Evolutionary conservation across 2,797 vertebrate genomes (phyloP).

Genomic region (Uromys caudimaculatus): DNA sequence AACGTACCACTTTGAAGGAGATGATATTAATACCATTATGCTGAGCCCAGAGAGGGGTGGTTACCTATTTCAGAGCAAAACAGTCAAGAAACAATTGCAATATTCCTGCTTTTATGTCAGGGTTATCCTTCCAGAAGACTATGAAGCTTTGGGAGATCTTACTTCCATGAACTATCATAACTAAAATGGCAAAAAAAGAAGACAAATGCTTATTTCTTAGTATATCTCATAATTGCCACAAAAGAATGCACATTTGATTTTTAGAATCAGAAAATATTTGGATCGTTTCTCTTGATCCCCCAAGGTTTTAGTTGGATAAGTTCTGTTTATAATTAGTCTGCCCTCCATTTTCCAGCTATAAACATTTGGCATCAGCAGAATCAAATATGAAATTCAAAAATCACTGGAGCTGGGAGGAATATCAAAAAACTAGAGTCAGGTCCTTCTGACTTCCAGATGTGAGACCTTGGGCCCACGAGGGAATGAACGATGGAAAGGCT

Average conservation of each 20-base stretch:
- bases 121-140: background rate
- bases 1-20: conserved; percentile 65
- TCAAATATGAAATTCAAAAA: conserved; percentile 70
- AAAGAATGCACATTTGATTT: conserved; percentile 63
- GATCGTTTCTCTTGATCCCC: conserved; percentile 54
- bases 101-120: background rate
- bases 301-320: conserved; percentile 49
- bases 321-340: conserved; percentile 75
- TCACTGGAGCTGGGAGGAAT: conserved; percentile 44
- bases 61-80: conserved; percentile 23
- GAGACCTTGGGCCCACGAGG: background rate
- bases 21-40: conserved; percentile 9
- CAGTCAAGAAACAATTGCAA: background rate
- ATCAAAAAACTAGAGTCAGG: conserved; percentile 50
- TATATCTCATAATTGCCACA: conserved; percentile 34
- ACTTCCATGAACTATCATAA: background rate
- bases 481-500: background rate
- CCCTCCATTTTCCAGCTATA: conserved; percentile 55
- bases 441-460: conserved; percentile 65
- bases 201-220: background rate
- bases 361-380: conserved; percentile 67
- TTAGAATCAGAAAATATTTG: conserved; percentile 57
- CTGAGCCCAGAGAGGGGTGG: conserved; percentile 42
- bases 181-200: conserved; percentile 41
- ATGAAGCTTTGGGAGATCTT: background rate